Base-by-base conservation (phyloP, 2,113 vertebrate species). In the Pachycephala philippinensis region DNA sequence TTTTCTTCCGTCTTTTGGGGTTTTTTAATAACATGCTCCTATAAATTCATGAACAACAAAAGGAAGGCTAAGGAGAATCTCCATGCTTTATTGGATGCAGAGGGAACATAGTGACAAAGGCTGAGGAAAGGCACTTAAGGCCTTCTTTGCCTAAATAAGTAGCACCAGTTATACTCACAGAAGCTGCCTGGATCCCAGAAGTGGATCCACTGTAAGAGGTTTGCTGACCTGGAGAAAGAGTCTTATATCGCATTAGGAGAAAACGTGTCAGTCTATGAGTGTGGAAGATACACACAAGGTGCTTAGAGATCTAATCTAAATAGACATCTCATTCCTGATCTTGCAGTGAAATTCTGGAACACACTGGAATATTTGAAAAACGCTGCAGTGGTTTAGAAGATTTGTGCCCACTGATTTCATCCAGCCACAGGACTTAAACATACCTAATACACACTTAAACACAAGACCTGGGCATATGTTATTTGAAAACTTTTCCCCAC, bases 401-500 rank as follows among this genome's bases (percentile, higher is more conserved):
- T 81, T 91, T 92, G 77, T 84, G 72, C 53, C 65, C 24, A 23
- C 7, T 72, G 56, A 68, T 71, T 92, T 88, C 11, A 87, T 80
- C 33, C 30, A 69, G 60, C 64, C 76, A 81, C 44, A 40, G 27
- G 42, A 15, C 56, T 91, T 87, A 66, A 63, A 87, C 75, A 61
- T 81, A 75, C 72, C 87, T 70, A 74, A 10, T 49, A 66, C 7
- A 63, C 27, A 40, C 40, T 93, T 90, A 81, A 90, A 56, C 42
- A 60, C 31, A 35, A 77, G 78, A 92, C 77, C 49, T 94, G 72
- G 89, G 52, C 56, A 84, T 94, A 53, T 83, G 69, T 56, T 91
- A 47, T 61, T 87, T 76, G 81, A 93, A 95, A 96, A 65, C 37
- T 70, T 81, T 82, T 91, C 14, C 81, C 80, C 94, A 95, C 93